Percentiles rank a stretch among this genome's conserved stretches.
Conservation (phyloP, 2,888 invertebrate species). For the Laspeyria flexula region DNA sequence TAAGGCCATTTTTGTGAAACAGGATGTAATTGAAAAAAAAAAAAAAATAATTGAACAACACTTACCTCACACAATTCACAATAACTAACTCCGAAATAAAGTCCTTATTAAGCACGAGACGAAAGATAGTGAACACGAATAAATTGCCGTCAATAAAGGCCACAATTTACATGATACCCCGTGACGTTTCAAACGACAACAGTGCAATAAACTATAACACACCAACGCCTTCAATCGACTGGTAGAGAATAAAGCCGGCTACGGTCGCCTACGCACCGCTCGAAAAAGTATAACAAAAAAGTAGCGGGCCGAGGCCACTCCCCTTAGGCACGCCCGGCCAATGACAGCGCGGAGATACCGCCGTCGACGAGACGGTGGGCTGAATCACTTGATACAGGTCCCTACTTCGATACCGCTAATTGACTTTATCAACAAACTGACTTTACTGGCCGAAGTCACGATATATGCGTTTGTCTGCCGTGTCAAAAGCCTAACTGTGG, state of each 20-base stretch:
- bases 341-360: conserved; percentile 65
- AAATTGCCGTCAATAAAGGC: conserved; percentile 63
- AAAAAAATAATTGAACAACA: conserved; percentile 41
- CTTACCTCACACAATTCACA: conserved; percentile 61
- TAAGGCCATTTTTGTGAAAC: no score
- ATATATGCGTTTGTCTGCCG: conserved; percentile 83
- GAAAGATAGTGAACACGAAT: conserved; percentile 64
- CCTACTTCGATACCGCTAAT: conserved; percentile 84
- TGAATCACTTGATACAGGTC: conserved; percentile 80
- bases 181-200: conserved; percentile 69
- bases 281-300: conserved; percentile 77
- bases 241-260: conserved; percentile 78
- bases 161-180: conserved; percentile 76
- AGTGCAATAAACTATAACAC: conserved; percentile 82
- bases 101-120: conserved; percentile 72
- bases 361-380: conserved; percentile 76
- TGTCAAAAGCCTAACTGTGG: conserved; percentile 83
- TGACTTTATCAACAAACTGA: conserved; percentile 86
- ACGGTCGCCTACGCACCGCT: conserved; percentile 77
- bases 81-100: conserved; percentile 61
- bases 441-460: conserved; percentile 85
- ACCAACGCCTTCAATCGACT: conserved; percentile 84
- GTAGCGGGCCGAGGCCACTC: conserved; percentile 75
- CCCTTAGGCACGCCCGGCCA: conserved; percentile 75
- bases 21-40: conserved; percentile 12